phyloP scores from a whole-genome alignment of 2,113 vertebrate species.

The Sylvia atricapilla region DNA sequence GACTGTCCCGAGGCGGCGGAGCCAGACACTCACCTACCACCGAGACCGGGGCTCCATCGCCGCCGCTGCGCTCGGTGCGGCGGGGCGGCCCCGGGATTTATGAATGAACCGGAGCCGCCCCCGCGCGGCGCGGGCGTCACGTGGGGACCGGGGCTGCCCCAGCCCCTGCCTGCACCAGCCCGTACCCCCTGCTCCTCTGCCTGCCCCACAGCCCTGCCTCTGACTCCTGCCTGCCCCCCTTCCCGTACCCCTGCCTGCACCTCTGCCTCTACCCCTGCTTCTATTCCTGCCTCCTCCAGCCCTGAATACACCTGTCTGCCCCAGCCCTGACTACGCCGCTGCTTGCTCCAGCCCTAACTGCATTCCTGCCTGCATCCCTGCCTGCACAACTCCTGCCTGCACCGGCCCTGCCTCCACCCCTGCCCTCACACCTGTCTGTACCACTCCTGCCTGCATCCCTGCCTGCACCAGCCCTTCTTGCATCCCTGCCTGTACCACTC shows the following conservation, averaged over 20 bases:
- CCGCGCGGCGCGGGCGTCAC: constrained; percentile 45
- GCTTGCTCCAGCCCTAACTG: not conserved
- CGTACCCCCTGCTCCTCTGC: not conserved
- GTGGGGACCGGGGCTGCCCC: constrained; percentile 36
- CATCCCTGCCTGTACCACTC: not conserved
- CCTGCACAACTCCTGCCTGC: not conserved
- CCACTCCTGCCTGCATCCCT: not conserved
- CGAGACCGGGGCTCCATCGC: constrained; percentile 44
- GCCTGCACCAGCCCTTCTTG: not conserved
- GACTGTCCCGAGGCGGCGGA: not conserved
- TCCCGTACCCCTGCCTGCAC: not conserved
- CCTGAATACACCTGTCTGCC: too few relatives aligned
- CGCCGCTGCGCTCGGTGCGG: constrained; percentile 37
- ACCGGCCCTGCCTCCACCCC: not conserved
- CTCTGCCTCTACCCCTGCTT: not conserved
- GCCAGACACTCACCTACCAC: constrained; percentile 20
- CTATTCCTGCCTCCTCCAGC: not conserved
- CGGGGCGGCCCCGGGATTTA: constrained; percentile 50
- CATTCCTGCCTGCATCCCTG: not conserved
- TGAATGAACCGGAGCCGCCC: constrained; percentile 58
- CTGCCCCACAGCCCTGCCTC: not conserved
- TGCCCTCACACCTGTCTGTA: not conserved
- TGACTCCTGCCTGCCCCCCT: not conserved
- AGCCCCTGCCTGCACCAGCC: not conserved
- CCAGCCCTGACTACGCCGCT: too few relatives aligned